These are phyloP conservation scores for Oligia latruncula DNA, from an alignment of 2,888 invertebrate genomes.

Conservation along the genomic window DNA sequence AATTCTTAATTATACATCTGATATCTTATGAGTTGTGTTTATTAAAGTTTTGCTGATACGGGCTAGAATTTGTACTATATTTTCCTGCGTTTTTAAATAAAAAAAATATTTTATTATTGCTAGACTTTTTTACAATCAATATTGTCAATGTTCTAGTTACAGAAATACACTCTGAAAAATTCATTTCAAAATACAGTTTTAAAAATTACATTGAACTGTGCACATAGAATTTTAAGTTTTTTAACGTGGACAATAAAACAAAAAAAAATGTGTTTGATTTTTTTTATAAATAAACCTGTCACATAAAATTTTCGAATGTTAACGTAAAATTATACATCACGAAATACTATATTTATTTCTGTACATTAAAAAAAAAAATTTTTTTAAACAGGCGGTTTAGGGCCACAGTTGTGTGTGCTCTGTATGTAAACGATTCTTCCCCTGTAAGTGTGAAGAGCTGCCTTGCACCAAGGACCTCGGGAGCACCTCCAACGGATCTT, in stretches of 20 bases:
- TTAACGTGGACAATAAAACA: conserved; percentile 44
- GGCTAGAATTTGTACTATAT: conserved; percentile 66
- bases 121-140: conserved; percentile 26
- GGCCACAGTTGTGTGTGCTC: conserved; percentile 86
- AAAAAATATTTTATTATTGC: conserved; percentile 26
- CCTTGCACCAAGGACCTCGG: conserved; percentile 87
- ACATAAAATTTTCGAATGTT: conserved; percentile 28
- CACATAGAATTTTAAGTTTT: conserved; percentile 10
- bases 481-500: conserved; percentile 88
- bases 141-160: conserved; percentile 20
- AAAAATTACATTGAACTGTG: conserved; percentile 19
- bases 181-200: conserved; percentile 42
- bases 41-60: conserved; percentile 28
- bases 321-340: conserved; percentile 18
- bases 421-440: conserved; percentile 87
- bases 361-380: conserved; percentile 18
- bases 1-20: conserved; percentile 31
- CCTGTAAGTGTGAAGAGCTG: conserved; percentile 85
- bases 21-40: conserved; percentile 37
- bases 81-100: conserved; percentile 50
- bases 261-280: conserved; percentile 11
- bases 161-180: conserved; percentile 39
- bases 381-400: conserved; percentile 78
- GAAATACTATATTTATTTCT: conserved; percentile 26
- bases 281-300: conserved; percentile 53